Evolutionary conservation across 2,797 vertebrate species (phyloP).

Genomic region (Anabas testudineus): DNA sequence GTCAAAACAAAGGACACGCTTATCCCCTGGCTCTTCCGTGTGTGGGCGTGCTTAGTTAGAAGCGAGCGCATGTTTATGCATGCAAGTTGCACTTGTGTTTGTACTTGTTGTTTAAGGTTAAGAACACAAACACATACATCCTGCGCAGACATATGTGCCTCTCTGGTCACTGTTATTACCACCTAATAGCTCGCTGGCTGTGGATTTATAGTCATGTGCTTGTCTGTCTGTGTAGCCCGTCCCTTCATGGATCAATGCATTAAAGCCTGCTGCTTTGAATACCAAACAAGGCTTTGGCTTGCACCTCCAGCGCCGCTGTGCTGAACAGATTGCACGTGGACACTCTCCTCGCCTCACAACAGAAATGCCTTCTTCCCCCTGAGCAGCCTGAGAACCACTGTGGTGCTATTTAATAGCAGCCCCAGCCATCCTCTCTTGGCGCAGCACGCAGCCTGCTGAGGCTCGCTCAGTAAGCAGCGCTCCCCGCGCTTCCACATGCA

Average conservation of each 20-base stretch:
- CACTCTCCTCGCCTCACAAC: conserved; percentile 55
- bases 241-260: conserved; percentile 79
- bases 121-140: conserved; percentile 36
- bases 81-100: conserved; percentile 17
- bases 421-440: conserved; percentile 57
- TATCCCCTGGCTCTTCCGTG: conserved; percentile 29
- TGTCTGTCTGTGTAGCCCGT: conserved; percentile 64
- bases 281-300: conserved; percentile 70
- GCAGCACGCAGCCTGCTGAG: conserved; percentile 48
- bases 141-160: conserved; percentile 30
- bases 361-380: conserved; percentile 34
- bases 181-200: conserved; percentile 61
- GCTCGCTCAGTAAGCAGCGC: conserved; percentile 50
- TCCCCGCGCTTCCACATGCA: conserved; percentile 64
- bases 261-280: conserved; percentile 73
- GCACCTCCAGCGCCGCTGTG: conserved; percentile 59
- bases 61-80: neutral
- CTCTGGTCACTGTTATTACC: conserved; percentile 60
- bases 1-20: conserved; percentile 48
- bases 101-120: conserved; percentile 19
- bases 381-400: conserved; percentile 41
- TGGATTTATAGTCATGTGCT: conserved; percentile 70
- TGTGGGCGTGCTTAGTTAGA: neutral
- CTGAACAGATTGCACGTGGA: conserved; percentile 66
- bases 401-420: conserved; percentile 66